phyloP scores from a whole-genome alignment of 2,113 vertebrate species.

The Uria aalge region DNA sequence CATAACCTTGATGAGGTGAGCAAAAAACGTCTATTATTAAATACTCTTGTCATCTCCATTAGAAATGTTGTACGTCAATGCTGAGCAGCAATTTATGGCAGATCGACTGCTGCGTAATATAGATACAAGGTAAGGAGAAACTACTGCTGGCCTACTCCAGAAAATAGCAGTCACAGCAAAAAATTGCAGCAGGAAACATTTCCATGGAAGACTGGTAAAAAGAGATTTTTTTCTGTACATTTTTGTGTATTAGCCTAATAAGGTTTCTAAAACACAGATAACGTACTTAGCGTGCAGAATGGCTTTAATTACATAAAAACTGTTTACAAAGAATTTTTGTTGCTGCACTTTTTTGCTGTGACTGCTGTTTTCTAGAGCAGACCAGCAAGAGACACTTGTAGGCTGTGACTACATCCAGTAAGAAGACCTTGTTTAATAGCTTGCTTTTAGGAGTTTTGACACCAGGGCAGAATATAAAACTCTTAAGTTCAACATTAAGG shows the following conservation, averaged over 20 bases:
- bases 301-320: constrained; percentile 9
- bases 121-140: constrained; percentile 8
- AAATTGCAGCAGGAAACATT: background rate
- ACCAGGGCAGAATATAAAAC: background rate
- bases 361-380: background rate
- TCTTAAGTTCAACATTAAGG: constrained; percentile 39
- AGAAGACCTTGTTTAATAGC: background rate
- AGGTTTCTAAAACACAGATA: background rate
- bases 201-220: background rate
- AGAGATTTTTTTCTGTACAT: background rate
- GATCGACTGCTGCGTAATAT: background rate
- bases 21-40: constrained; percentile 20
- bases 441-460: background rate
- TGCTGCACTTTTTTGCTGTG: background rate
- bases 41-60: constrained; percentile 15
- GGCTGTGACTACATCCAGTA: background rate
- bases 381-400: background rate
- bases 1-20: constrained; percentile 52
- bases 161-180: background rate
- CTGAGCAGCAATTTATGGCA: background rate
- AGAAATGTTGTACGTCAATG: background rate
- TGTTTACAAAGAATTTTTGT: background rate
- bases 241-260: background rate
- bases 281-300: background rate
- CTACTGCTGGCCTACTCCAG: background rate